These are phyloP conservation scores for Philotrypesis tridentata DNA, from an alignment of 1,140 invertebrate species.

Conservation along the genomic window DNA sequence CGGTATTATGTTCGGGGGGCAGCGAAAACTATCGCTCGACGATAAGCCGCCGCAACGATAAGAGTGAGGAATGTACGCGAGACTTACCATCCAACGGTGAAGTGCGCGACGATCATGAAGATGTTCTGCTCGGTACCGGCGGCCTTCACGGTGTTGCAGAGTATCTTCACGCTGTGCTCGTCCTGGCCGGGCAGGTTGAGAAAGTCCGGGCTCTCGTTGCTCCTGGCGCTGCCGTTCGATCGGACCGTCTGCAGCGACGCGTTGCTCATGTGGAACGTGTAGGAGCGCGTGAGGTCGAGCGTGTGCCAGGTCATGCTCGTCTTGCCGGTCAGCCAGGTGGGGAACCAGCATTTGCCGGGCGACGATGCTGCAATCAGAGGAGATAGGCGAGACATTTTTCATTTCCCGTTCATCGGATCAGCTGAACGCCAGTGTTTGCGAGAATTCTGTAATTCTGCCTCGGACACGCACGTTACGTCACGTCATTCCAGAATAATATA, in stretches of 20 bases:
- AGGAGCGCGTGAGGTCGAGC: constrained; percentile 82
- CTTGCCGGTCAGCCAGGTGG: constrained; percentile 83
- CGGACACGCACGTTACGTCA: too few species aligned
- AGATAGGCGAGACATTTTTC: too few species aligned
- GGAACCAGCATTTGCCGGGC: constrained; percentile 80
- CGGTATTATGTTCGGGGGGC: too few species aligned
- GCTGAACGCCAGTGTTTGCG: too few species aligned
- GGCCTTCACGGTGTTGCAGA: constrained; percentile 81
- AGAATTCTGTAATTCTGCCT: too few species aligned
- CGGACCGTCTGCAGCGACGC: constrained; percentile 80
- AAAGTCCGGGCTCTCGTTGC: constrained; percentile 70
- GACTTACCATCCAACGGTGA: constrained; percentile 84
- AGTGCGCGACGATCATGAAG: constrained; percentile 81
- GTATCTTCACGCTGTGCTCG: constrained; percentile 78
- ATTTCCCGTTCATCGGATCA: too few species aligned
- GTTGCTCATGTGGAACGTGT: constrained; percentile 84
- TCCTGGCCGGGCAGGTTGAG: constrained; percentile 71
- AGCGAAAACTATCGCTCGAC: too few species aligned
- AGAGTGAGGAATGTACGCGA: neutral
- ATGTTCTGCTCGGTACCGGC: constrained; percentile 75
- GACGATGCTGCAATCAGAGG: constrained; percentile 69
- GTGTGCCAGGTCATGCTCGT: constrained; percentile 84
- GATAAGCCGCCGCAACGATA: too few species aligned
- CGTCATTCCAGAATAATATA: too few species aligned
- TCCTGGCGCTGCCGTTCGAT: constrained; percentile 65